Base-by-base conservation (phyloP, 53 echinoderm and acorn worm genomes). In the Patiria pectinifera region DNA sequence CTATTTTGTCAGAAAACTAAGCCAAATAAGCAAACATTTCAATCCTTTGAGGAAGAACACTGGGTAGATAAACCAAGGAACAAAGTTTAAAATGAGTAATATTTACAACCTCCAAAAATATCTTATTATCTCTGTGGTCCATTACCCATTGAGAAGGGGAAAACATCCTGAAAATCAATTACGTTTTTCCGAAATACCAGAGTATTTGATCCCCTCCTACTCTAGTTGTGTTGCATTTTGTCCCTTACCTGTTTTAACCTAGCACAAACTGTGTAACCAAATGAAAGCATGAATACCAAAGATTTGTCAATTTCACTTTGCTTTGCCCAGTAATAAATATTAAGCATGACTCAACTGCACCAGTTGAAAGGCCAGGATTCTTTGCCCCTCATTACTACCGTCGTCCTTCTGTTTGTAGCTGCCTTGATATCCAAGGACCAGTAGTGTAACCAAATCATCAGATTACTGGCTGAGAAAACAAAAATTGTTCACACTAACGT, bases 341-440 rank as follows among this genome's bases (percentile, higher is more conserved):
- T 2, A 23, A 53, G 53, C 8, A 24, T 74, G 74, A 74, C n/a
- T 21, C 74, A 86, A 86, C 72, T 86, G 86, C 86, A 74, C 86
- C 75, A 86, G 19, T 74, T 85, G 47, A 49, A 71, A 86, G 71
- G 86, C 85, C 70, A 19, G 70, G 21, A 13, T 14, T 3, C 25
- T 69, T 11, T 3, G 16, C 66, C 45, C 69, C 44, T 45, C 25
- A 24, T 19, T 45, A 23, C 74, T 44, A 9, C 63, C 69, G 4
- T 43, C 84, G 12, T 16, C 79, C 62, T 85, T 60, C 11, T 25
- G 44, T 66, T 16, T 85, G 43, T 66, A 85, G 85, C 21, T 8
- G 70, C 85, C 69, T 63, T 15, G 19, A 69, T 69, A 43, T 45
- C n/a, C 15, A 19, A 44, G 35, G 83, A 63, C 62, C n/a, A 63